These are phyloP conservation scores for Macrotrachela quadricornifera DNA, from an alignment of 1,140 invertebrate species.

Conservation along the genomic window DNA sequence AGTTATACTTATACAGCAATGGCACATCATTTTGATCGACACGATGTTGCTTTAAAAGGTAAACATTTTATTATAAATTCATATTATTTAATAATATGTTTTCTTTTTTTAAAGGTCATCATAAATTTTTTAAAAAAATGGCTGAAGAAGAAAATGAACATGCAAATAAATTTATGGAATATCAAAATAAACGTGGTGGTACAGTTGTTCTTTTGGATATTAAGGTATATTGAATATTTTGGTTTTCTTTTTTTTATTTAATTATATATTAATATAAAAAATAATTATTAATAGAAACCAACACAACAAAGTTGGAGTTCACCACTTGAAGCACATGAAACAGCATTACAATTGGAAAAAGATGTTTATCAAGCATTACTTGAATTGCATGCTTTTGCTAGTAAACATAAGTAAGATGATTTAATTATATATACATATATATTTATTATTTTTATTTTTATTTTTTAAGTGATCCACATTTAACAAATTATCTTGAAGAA, in stretches of 20 bases:
- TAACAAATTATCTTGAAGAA: conserved; percentile 1
- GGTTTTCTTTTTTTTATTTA: conserved; percentile 25
- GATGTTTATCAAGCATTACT: conserved; percentile 1
- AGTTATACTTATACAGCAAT: conserved; percentile 42
- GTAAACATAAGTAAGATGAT: neutral
- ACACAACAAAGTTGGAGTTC: neutral
- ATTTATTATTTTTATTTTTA: neutral
- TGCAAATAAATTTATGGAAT: conserved; percentile 67
- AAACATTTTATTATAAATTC: neutral
- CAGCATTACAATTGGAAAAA: conserved; percentile 4
- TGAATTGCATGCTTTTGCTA: neutral
- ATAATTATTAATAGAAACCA: neutral
- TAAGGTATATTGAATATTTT: conserved; percentile 38
- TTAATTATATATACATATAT: too few relatives aligned
- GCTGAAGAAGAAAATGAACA: conserved; percentile 69
- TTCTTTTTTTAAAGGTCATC: conserved; percentile 47
- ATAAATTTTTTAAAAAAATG: conserved; percentile 61
- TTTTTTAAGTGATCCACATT: conserved; percentile 1
- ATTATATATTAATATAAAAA: neutral
- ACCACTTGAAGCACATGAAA: neutral
- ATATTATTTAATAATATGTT: too few relatives aligned
- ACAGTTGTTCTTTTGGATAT: conserved; percentile 40
- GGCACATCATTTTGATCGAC: conserved; percentile 49
- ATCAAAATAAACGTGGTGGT: conserved; percentile 64
- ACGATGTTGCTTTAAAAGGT: conserved; percentile 43